Percentiles rank a stretch among this genome's conserved stretches.
phyloP scores from a whole-genome alignment of 2,888 invertebrate genomes.

The Homarus gammarus region DNA sequence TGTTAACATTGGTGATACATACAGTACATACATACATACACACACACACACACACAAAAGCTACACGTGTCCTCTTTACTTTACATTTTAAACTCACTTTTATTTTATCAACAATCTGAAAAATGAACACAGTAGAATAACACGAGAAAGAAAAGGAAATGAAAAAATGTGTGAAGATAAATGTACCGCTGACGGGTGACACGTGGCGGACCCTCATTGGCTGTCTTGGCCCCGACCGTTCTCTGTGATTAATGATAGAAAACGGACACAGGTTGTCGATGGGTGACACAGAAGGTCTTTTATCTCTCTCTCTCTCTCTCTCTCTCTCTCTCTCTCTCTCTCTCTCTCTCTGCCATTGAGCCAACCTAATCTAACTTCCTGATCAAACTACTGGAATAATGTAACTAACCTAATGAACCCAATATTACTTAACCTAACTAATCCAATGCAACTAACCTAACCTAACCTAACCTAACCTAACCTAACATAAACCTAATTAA shows the following conservation, averaged over 20 bases:
- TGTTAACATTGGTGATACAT: background rate
- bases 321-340: too few species aligned
- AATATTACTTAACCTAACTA: too few species aligned
- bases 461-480: too few species aligned
- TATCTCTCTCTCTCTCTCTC: background rate
- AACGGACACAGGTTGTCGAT: slow-evolving; percentile 42
- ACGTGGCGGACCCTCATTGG: slow-evolving; percentile 38
- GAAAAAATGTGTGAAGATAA: slow-evolving; percentile 35
- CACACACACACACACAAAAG: background rate
- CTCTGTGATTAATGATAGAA: slow-evolving; percentile 50
- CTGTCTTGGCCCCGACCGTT: slow-evolving; percentile 20
- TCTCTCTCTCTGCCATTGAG: too few species aligned
- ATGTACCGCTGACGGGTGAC: slow-evolving; percentile 41
- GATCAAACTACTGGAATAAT: too few species aligned
- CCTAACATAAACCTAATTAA: too few species aligned
- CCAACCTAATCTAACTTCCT: too few species aligned
- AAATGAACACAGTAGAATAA: background rate
- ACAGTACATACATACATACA: background rate
- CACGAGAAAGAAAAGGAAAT: slow-evolving; percentile 8
- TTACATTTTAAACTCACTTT: background rate
- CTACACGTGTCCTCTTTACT: background rate
- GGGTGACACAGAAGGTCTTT: background rate
- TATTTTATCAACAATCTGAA: background rate
- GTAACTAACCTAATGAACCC: too few species aligned
- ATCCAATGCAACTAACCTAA: too few species aligned